phyloP scores from a whole-genome alignment of 2,888 invertebrate genomes.

The Drosophila silvestris region DNA sequence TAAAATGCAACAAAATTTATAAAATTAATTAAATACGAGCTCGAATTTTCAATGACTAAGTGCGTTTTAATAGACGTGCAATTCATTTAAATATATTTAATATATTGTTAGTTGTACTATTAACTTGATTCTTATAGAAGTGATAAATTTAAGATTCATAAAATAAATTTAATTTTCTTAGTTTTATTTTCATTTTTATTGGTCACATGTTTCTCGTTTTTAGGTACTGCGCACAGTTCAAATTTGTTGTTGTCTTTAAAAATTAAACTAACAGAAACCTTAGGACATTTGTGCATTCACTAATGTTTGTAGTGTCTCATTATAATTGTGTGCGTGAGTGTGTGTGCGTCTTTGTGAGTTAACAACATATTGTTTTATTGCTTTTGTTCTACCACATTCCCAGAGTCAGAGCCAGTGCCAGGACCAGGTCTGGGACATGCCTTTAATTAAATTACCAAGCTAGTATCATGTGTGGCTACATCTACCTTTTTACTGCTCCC shows the following conservation, averaged over 20 bases:
- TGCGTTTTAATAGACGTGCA: constrained; percentile 51
- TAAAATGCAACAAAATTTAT: neutral
- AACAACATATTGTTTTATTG: constrained; percentile 66
- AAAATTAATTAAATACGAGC: constrained; percentile 18
- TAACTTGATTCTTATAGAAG: constrained; percentile 28
- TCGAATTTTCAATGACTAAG: constrained; percentile 28
- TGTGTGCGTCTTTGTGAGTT: constrained; percentile 35
- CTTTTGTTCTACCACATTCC: constrained; percentile 64
- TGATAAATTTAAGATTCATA: constrained; percentile 1
- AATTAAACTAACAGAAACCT: constrained; percentile 66
- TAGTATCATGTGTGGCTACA: constrained; percentile 54
- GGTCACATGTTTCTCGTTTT: constrained; percentile 73
- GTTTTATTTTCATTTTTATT: constrained; percentile 49
- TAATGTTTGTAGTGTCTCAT: constrained; percentile 10
- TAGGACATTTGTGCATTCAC: constrained; percentile 40
- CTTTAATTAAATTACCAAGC: constrained; percentile 66
- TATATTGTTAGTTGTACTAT: constrained; percentile 12
- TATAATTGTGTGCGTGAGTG: constrained; percentile 15
- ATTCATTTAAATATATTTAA: constrained; percentile 29
- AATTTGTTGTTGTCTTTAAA: constrained; percentile 60
- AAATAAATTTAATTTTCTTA: constrained; percentile 25
- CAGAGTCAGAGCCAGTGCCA: constrained; percentile 11
- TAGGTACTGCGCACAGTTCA: constrained; percentile 75
- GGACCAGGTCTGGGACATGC: constrained; percentile 32
- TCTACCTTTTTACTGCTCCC: constrained; percentile 42